A percentile compares a stretch with the other conserved stretches of the same genome.
Evolutionary conservation across 2,888 invertebrate species (phyloP).

Genomic region (Corythucha ciliata): DNA sequence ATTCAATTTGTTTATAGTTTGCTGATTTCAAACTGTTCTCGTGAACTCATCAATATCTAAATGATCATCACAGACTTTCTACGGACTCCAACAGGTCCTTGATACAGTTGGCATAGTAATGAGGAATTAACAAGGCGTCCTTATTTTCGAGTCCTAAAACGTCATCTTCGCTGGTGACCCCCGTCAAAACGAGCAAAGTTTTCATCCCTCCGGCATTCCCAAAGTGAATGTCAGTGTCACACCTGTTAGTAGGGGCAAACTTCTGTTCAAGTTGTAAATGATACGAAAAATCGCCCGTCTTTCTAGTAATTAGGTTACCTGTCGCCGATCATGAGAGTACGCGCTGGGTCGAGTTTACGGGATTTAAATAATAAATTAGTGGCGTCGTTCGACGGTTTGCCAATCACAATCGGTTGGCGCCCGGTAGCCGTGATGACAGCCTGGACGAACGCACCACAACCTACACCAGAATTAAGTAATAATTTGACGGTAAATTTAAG

Average conservation of each 20-base stretch:
- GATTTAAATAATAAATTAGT: slow-evolving; percentile 59
- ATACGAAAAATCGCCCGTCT: too few species aligned
- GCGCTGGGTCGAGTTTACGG: slow-evolving; percentile 63
- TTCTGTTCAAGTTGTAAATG: too few species aligned
- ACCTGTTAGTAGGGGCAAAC: too few species aligned
- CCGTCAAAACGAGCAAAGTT: slow-evolving; percentile 78
- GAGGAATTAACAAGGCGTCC: too few species aligned
- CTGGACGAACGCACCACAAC: slow-evolving; percentile 79
- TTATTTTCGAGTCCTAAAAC: slow-evolving; percentile 41
- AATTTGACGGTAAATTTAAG: too few species aligned
- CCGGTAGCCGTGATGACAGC: slow-evolving; percentile 77
- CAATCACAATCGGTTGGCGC: slow-evolving; percentile 69
- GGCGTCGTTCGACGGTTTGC: slow-evolving; percentile 81
- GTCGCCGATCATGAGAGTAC: slow-evolving; percentile 88
- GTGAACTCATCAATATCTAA: too few species aligned
- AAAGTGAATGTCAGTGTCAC: slow-evolving; percentile 86
- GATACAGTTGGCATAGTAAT: too few species aligned
- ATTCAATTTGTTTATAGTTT: too few species aligned
- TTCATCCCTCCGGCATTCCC: slow-evolving; percentile 81
- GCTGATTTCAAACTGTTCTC: too few species aligned
- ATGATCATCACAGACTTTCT: too few species aligned
- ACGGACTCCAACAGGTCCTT: too few species aligned
- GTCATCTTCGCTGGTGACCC: slow-evolving; percentile 60
- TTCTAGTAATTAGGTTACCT: too few species aligned
- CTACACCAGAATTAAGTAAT: slow-evolving; percentile 45